These are phyloP conservation scores for Sphecodes monilicornis DNA, from an alignment of 2,888 invertebrate genomes.

Conservation along the genomic window DNA sequence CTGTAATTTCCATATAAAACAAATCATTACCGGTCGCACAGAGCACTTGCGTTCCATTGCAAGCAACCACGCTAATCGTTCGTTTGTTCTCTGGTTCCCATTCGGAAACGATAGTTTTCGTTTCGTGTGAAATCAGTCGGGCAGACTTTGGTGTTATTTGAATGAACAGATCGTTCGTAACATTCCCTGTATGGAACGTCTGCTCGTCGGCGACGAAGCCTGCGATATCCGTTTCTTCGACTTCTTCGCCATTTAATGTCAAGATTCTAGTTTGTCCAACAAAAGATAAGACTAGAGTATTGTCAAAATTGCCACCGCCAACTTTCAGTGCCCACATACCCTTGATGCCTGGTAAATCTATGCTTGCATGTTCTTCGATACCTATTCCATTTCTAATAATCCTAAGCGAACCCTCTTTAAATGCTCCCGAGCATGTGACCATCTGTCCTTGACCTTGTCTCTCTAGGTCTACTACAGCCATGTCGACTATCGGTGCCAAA, in stretches of 20 bases:
- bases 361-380: conserved; percentile 98
- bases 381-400: conserved; percentile 99
- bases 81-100: conserved; percentile 90
- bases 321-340: conserved; percentile 98
- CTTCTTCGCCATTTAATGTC: conserved; percentile 96
- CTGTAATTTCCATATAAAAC: conserved; percentile 92
- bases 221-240: conserved; percentile 97
- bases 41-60: conserved; percentile 91
- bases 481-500: conserved; percentile 98
- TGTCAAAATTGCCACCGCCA: conserved; percentile 89
- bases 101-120: conserved; percentile 88
- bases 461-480: conserved; percentile 98
- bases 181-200: conserved; percentile 97
- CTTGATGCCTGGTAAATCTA: conserved; percentile 98
- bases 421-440: conserved; percentile 98
- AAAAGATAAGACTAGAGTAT: conserved; percentile 96
- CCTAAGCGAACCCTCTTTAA: conserved; percentile 98
- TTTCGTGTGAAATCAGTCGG: conserved; percentile 89
- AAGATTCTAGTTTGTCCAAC: conserved; percentile 98
- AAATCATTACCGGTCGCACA: conserved; percentile 95
- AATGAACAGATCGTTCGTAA: conserved; percentile 92
- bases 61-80: conserved; percentile 95
- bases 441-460: conserved; percentile 98
- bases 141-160: conserved; percentile 91
- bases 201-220: conserved; percentile 97